Percentiles rank a stretch among this genome's conserved stretches.
Evolutionary conservation across 2,797 vertebrate species (phyloP).

Genomic region (Micrastur ruficollis): DNA sequence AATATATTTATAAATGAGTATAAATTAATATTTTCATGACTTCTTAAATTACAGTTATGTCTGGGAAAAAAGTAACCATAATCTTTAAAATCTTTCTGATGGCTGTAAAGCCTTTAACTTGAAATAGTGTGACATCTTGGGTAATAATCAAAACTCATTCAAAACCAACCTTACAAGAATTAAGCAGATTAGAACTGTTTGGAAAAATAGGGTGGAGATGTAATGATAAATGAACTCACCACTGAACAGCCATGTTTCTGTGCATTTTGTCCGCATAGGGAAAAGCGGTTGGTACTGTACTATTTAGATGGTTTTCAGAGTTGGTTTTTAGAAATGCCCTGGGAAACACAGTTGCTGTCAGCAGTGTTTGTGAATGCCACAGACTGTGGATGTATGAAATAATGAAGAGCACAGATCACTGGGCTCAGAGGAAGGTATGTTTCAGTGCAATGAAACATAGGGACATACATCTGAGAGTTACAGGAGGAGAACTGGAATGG

Average conservation of each 20-base stretch:
- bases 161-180: not conserved
- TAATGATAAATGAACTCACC: not conserved
- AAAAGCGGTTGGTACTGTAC: not conserved
- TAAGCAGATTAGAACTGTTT: not conserved
- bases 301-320: not conserved
- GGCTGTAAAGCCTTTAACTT: not conserved
- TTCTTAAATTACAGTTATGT: not conserved
- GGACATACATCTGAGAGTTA: not conserved
- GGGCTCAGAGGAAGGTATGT: not conserved
- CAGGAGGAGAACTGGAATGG: not conserved
- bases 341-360: not conserved
- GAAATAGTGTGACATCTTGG: not conserved
- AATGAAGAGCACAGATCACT: not conserved
- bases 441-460: not conserved
- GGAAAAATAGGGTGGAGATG: not conserved
- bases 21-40: not conserved
- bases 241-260: not conserved
- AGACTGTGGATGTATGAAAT: not conserved
- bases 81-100: not conserved
- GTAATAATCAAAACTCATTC: not conserved
- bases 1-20: not conserved
- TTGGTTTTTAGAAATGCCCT: not conserved
- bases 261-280: not conserved
- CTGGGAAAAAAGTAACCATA: not conserved
- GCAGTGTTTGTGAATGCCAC: not conserved